Evolutionary conservation across 92 coral and sea anemone genomes (phyloP).

Genomic region (Desmophyllum pertusum): DNA sequence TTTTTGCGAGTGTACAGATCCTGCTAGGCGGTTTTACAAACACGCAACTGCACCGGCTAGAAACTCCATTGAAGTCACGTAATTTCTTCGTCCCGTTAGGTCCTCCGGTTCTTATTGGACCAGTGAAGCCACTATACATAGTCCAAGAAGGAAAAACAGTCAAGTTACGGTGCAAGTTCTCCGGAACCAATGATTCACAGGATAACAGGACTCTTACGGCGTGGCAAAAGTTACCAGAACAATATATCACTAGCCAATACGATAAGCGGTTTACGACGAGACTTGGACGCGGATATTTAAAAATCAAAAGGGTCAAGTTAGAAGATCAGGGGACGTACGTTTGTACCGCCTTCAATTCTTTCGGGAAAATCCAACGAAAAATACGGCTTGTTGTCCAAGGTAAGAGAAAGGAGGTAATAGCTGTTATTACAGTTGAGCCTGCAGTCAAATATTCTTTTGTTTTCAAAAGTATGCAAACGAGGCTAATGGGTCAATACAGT

Average conservation of each 20-base stretch:
- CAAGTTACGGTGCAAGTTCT: slow-evolving; percentile 70
- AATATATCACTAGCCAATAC: slow-evolving; percentile 25
- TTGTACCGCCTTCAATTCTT: slow-evolving; percentile 68
- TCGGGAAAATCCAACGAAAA: slow-evolving; percentile 49
- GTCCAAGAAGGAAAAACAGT: slow-evolving; percentile 73
- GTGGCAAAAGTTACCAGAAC: slow-evolving; percentile 63
- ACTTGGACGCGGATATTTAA: slow-evolving; percentile 63
- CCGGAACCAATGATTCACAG: slow-evolving; percentile 71
- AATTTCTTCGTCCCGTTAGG: slow-evolving; percentile 9
- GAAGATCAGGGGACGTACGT: slow-evolving; percentile 71
- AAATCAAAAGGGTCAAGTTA: slow-evolving; percentile 60
- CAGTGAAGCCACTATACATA: slow-evolving; percentile 56
- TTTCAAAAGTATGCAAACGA: too few relatives aligned
- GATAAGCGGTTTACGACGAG: slow-evolving; percentile 51
- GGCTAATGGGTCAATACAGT: too few relatives aligned
- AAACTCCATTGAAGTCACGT: not conserved
- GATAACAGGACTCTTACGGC: slow-evolving; percentile 76
- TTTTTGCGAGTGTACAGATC: not conserved
- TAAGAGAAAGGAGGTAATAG: slow-evolving; percentile 16
- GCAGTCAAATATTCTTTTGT: too few relatives aligned
- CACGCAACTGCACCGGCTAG: not conserved
- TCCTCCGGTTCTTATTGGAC: slow-evolving; percentile 52
- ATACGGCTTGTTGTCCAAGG: slow-evolving; percentile 69
- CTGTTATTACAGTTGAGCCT: too few relatives aligned
- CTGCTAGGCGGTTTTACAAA: not conserved